phyloP scores from a whole-genome alignment of 2,797 vertebrate species.

The Artibeus lituratus region DNA sequence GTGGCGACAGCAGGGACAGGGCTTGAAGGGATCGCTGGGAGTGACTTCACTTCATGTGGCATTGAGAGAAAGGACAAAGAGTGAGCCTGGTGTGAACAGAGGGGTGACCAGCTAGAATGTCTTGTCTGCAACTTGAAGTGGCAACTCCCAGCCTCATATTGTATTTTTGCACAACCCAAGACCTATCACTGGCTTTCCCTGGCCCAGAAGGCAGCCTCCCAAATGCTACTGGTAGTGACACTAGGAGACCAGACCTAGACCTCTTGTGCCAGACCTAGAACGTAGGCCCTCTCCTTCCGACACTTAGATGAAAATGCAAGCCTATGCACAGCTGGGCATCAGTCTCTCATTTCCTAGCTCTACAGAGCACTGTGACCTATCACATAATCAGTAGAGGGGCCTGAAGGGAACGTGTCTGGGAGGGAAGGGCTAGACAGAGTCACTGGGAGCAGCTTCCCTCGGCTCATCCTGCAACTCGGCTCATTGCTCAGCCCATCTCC shows the following conservation, averaged over 20 bases:
- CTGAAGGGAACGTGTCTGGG: not conserved
- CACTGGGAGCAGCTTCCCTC: not conserved
- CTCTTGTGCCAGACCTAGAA: not conserved
- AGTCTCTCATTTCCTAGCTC: not conserved
- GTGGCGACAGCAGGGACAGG: conserved; percentile 80
- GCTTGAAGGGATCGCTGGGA: conserved; percentile 73
- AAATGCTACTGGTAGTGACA: not conserved
- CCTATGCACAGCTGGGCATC: not conserved
- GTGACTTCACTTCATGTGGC: conserved; percentile 81
- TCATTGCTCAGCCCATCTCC: not conserved
- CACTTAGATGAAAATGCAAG: not conserved
- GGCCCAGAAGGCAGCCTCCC: not conserved
- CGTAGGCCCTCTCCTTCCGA: not conserved
- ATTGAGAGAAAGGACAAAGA: conserved; percentile 36
- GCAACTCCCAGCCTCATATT: not conserved
- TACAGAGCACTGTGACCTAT: not conserved
- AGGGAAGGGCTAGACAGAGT: not conserved
- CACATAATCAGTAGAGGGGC: not conserved
- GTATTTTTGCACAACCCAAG: not conserved
- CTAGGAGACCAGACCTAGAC: too few species aligned
- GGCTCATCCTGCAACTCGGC: not conserved
- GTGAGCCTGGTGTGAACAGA: not conserved
- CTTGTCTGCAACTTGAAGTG: not conserved
- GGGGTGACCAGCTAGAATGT: not conserved
- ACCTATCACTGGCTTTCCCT: not conserved